phyloP scores from a whole-genome alignment of 2,888 invertebrate species.

The Mamestra brassicae region DNA sequence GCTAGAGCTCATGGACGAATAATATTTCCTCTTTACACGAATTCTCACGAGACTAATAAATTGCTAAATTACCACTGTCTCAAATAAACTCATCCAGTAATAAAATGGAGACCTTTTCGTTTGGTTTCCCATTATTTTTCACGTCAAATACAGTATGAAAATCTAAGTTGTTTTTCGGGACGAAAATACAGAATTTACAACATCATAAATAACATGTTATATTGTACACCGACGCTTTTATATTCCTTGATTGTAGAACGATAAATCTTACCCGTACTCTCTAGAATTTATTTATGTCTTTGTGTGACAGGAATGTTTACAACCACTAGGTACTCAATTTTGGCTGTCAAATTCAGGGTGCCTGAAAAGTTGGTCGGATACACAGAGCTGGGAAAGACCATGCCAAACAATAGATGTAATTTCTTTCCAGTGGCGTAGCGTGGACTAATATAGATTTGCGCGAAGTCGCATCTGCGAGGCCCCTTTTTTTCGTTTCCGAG shows the following conservation, averaged over 20 bases:
- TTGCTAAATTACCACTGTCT: too few species aligned
- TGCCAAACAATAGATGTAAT: too few species aligned
- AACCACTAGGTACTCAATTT: background rate
- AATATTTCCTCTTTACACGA: too few species aligned
- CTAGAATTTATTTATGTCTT: constrained; percentile 17
- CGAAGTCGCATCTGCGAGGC: too few species aligned
- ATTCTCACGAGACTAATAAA: background rate
- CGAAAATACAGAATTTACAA: constrained; percentile 34
- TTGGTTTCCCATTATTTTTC: constrained; percentile 5
- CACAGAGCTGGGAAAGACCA: background rate
- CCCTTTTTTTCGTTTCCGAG: too few species aligned
- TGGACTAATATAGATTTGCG: too few species aligned
- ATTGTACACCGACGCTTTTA: constrained; percentile 18
- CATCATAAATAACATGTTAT: constrained; percentile 47
- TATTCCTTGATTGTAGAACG: constrained; percentile 26
- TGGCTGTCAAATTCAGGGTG: constrained; percentile 15
- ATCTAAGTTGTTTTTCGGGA: constrained; percentile 41
- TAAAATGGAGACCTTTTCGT: constrained; percentile 15
- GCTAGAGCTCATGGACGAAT: too few species aligned
- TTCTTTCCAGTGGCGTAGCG: too few species aligned
- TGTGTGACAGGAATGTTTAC: constrained; percentile 6
- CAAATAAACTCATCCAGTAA: background rate
- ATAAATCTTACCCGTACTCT: constrained; percentile 26
- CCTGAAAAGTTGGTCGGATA: background rate
- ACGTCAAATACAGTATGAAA: constrained; percentile 12